Evolutionary conservation across 2,113 vertebrate genomes (phyloP).

Genomic region (Lepus americanus): DNA sequence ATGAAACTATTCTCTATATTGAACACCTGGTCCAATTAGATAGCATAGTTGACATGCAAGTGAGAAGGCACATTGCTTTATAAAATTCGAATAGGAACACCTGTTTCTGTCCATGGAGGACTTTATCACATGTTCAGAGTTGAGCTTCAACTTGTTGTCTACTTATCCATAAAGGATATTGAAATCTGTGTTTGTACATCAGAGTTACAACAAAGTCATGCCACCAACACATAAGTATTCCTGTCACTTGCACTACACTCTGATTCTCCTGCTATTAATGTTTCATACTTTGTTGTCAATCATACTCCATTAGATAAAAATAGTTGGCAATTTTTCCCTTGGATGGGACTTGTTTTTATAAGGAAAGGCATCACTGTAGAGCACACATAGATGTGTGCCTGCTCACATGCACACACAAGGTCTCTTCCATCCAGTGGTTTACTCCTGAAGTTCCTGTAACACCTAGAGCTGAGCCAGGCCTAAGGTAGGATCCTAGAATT

Average conservation of each 20-base stretch:
- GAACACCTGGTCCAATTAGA: constrained; percentile 62
- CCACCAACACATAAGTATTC: not conserved
- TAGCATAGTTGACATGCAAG: not conserved
- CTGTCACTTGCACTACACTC: not conserved
- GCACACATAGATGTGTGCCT: accelerated
- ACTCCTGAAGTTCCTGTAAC: no score
- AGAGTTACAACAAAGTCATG: not conserved
- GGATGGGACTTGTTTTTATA: not conserved
- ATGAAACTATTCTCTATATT: not conserved
- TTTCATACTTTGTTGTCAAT: constrained; percentile 8
- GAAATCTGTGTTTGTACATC: not conserved
- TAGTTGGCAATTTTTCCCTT: not conserved
- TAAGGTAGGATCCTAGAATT: no score
- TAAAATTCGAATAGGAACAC: constrained; percentile 61
- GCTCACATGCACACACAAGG: not conserved
- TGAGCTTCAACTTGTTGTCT: constrained; percentile 42
- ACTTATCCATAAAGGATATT: constrained; percentile 31
- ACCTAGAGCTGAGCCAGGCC: no score
- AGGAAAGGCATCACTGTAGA: not conserved
- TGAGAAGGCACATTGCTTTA: constrained; percentile 16
- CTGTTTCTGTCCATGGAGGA: constrained; percentile 61
- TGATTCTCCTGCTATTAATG: not conserved
- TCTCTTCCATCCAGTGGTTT: no score
- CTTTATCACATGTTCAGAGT: not conserved
- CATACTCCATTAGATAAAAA: not conserved